Conservation (phyloP, 2,113 vertebrate genomes). For the Vicugna pacos region DNA sequence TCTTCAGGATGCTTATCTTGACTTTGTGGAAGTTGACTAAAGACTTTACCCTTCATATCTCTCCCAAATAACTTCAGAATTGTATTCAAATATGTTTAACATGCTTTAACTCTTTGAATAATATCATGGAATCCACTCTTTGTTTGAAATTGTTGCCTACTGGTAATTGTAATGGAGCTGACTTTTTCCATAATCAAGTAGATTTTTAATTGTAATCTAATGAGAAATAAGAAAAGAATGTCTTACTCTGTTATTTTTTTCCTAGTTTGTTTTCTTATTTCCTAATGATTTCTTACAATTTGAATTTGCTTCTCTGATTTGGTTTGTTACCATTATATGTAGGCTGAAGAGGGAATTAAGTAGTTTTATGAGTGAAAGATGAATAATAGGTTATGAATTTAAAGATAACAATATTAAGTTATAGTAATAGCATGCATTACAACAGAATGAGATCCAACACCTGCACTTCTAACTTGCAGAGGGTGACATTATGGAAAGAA, state of each 20-base stretch:
- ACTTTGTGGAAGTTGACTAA: not conserved
- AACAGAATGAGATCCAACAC: not conserved
- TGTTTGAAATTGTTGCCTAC: not conserved
- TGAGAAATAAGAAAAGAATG: not conserved
- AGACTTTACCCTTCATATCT: not conserved
- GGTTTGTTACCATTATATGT: not conserved
- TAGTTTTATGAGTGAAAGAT: constrained; percentile 13
- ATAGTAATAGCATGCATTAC: not conserved
- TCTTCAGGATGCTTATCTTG: not conserved
- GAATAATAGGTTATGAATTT: not conserved
- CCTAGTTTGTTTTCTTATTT: constrained; percentile 1
- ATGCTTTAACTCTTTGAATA: constrained; percentile 35
- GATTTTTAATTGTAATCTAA: not conserved
- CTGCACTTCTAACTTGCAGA: not conserved
- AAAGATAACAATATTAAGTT: not conserved
- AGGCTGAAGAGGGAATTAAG: not conserved
- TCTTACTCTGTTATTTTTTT: not conserved
- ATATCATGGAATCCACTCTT: not conserved
- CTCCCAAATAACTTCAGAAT: not conserved
- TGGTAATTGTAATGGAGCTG: not conserved
- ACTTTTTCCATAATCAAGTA: not conserved
- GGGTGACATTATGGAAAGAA: not conserved
- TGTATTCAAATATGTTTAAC: not conserved
- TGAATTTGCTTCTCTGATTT: constrained; percentile 7
- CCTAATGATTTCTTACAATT: not conserved